Base-by-base conservation (phyloP, 1,140 invertebrate species). In the Drosophila setifemur region DNA sequence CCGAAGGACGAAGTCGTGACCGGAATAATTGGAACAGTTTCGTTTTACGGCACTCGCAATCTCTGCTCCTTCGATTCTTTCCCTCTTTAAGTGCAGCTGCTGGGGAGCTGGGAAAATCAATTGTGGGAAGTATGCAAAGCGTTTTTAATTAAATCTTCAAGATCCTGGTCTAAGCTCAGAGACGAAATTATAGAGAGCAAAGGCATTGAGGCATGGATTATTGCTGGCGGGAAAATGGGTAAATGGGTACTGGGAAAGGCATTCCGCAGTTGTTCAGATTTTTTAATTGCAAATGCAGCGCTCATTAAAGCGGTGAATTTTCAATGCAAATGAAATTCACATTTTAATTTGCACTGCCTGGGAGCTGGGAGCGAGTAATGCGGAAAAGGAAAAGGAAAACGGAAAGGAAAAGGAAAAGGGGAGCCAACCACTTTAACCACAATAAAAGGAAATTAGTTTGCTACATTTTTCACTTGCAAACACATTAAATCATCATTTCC, bases 141-240 rank as follows among this genome's bases (percentile, higher is more conserved):
- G 54, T 55, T 77, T 83, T 82, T 83, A 73, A 83, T 74, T 79
- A 71, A 82, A 83, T 71, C 85, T 72, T 85, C 64, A 83, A 78
- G 78, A 83, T 83, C 63, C 49, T 40, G 47, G 44, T 37, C 9
- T 58, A 11, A 14, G 23, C 26, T 19, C 19, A 9, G 11, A 12
- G 31, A 9, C 7, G 28, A n/a, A 58, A 75, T 74, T 73, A 73
- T 60, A 45, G 25, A 43, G 33, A 26, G 49, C 37, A 8, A 54
- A 47, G 35, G 77, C 78, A 78, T 57, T 66, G 31, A 35, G 54
- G 63, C 69, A 52, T 70, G 70, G 64, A 78, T 85, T 83, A 83
- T 83, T 52, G 79, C 47, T 25, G 61, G 18, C 3, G 23, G 37
- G 8, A 48, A 69, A 61, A n/a, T 31, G 42, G 12, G 43, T 42